Conservation (phyloP, 2,113 vertebrate genomes). For the Macrotus californicus region DNA sequence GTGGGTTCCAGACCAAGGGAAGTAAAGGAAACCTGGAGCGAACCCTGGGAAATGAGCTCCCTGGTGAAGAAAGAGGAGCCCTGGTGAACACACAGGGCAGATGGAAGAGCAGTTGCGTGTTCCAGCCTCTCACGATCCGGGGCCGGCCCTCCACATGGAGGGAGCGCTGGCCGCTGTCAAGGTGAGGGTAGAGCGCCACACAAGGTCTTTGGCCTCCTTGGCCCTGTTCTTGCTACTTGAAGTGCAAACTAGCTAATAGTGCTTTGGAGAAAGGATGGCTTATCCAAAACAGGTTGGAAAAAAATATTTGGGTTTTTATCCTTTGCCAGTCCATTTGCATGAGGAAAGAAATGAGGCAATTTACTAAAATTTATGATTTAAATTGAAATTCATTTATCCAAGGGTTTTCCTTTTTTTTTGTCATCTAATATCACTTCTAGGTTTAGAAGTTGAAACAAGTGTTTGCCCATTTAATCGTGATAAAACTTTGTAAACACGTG, state of each 20-base stretch:
- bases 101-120: neutral
- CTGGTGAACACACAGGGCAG: neutral
- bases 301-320: neutral
- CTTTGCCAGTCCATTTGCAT: neutral
- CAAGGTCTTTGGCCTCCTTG: neutral
- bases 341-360: constrained; percentile 6
- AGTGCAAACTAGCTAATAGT: neutral
- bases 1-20: neutral
- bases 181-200: neutral
- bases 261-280: neutral
- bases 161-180: neutral
- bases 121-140: neutral
- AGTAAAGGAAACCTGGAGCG: constrained; percentile 9
- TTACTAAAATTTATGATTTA: constrained; percentile 8
- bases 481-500: neutral
- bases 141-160: neutral
- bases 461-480: neutral
- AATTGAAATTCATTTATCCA: constrained; percentile 26
- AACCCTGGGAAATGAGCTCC: neutral
- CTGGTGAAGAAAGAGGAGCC: neutral
- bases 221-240: neutral
- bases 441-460: neutral
- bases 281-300: neutral
- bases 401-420: neutral
- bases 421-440: neutral